Conservation (phyloP, 2,888 invertebrate genomes). For the Tupiocoris notatus region DNA sequence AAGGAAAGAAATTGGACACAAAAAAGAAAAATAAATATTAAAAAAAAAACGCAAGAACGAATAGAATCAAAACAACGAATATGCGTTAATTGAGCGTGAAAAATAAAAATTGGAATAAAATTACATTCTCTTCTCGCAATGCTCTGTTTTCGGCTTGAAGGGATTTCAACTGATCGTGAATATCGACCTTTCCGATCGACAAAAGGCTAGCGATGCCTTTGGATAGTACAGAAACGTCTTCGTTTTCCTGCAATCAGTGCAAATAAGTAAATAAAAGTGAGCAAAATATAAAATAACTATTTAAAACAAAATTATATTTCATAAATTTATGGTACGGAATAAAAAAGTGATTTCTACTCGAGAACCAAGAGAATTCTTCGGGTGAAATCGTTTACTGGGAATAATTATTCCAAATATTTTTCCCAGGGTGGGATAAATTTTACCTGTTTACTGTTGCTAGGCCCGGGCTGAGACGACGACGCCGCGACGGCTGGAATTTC, state of each 20-base stretch:
- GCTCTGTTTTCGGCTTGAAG: conserved; percentile 35
- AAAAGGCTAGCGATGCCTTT: conserved; percentile 34
- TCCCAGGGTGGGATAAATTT: not conserved
- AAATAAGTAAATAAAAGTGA: too few species aligned
- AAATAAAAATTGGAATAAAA: not conserved
- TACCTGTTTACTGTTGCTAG: conserved; percentile 8
- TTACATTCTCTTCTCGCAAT: conserved; percentile 37
- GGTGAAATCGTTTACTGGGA: too few species aligned
- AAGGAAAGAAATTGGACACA: too few species aligned
- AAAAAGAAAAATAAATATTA: not conserved
- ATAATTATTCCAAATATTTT: not conserved
- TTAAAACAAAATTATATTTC: too few species aligned
- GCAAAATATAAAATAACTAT: too few species aligned
- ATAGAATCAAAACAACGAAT: not conserved
- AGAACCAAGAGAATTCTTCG: too few species aligned
- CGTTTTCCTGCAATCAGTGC: conserved; percentile 12
- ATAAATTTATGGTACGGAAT: too few species aligned
- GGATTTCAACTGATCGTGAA: conserved; percentile 17
- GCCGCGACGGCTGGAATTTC: not conserved
- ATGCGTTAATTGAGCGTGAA: not conserved
- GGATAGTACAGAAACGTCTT: conserved; percentile 33
- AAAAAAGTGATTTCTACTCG: not conserved
- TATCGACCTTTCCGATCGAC: conserved; percentile 29
- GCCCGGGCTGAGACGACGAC: not conserved
- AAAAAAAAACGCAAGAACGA: not conserved